Conservation (phyloP, 2,797 vertebrate genomes). For the Fistularia commersonii region DNA sequence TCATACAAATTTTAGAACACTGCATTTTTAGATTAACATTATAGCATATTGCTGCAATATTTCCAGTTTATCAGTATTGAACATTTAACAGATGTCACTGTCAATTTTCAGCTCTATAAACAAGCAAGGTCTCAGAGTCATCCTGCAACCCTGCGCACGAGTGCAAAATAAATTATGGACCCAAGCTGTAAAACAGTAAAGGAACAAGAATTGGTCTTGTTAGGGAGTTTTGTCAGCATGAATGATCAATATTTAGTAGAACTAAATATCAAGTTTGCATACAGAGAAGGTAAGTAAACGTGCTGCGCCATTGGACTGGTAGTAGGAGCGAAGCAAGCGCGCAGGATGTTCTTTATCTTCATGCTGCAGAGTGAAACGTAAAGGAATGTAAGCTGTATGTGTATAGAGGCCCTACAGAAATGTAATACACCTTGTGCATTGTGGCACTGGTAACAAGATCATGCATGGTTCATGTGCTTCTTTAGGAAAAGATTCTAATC, state of each 20-base stretch:
- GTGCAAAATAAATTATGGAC: no score
- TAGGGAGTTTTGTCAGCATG: constrained; percentile 15
- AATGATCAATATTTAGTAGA: constrained; percentile 14
- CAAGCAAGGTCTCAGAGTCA: no score
- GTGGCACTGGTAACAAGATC: constrained; percentile 68
- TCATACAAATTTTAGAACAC: no score
- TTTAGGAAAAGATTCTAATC: constrained; percentile 61
- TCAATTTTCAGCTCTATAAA: no score
- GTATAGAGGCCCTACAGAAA: constrained; percentile 68
- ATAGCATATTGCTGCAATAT: no score
- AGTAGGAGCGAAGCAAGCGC: constrained; percentile 30
- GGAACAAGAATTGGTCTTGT: constrained; percentile 26
- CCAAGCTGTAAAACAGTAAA: not conserved
- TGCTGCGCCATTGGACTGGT: constrained; percentile 40
- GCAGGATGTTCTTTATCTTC: constrained; percentile 69
- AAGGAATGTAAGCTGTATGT: constrained; percentile 66
- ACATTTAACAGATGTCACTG: no score
- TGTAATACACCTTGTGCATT: constrained; percentile 64
- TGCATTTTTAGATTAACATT: no score
- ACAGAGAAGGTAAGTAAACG: constrained; percentile 32
- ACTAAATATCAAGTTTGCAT: constrained; percentile 33
- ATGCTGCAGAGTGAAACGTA: constrained; percentile 64
- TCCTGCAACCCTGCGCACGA: no score
- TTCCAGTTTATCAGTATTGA: no score
- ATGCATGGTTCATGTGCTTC: constrained; percentile 63